Evolutionary conservation across 2,113 vertebrate species (phyloP).

Genomic region (Nanger granti): DNA sequence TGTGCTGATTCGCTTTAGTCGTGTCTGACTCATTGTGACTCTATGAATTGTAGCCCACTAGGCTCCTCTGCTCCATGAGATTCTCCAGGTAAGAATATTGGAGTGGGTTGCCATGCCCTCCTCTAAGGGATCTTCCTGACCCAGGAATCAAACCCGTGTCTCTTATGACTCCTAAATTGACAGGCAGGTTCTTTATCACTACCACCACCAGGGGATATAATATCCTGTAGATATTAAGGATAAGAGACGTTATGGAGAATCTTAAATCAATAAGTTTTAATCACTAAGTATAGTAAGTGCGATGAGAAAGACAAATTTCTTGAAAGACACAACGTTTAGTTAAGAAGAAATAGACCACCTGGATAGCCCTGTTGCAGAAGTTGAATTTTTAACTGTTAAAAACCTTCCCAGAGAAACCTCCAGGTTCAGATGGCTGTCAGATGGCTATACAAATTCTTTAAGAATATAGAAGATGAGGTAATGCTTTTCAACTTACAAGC

Average conservation of each 20-base stretch:
- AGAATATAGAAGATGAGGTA: not conserved
- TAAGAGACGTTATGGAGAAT: not conserved
- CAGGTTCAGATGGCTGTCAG: not conserved
- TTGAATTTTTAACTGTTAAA: not conserved
- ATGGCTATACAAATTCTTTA: not conserved
- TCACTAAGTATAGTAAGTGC: not conserved
- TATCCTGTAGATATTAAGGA: not conserved
- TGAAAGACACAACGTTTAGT: not conserved
- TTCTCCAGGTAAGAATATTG: not conserved
- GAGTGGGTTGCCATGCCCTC: not conserved
- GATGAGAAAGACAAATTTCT: slow-evolving; percentile 7
- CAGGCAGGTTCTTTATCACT: not conserved
- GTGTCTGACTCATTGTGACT: not conserved
- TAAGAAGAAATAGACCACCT: not conserved
- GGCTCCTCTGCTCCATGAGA: not conserved
- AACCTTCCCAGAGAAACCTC: not conserved
- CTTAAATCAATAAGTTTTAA: slow-evolving; percentile 7
- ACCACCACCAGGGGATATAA: not conserved
- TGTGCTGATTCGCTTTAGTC: not conserved
- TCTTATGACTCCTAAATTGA: not conserved
- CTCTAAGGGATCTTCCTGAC: not conserved
- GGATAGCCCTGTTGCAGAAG: not conserved
- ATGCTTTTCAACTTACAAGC: not conserved
- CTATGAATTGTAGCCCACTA: not conserved
- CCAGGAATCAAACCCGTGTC: not conserved